A percentile compares a stretch with the other conserved stretches of the same genome.
Evolutionary conservation across 2,797 vertebrate genomes (phyloP).

Genomic region (Platalea minor): DNA sequence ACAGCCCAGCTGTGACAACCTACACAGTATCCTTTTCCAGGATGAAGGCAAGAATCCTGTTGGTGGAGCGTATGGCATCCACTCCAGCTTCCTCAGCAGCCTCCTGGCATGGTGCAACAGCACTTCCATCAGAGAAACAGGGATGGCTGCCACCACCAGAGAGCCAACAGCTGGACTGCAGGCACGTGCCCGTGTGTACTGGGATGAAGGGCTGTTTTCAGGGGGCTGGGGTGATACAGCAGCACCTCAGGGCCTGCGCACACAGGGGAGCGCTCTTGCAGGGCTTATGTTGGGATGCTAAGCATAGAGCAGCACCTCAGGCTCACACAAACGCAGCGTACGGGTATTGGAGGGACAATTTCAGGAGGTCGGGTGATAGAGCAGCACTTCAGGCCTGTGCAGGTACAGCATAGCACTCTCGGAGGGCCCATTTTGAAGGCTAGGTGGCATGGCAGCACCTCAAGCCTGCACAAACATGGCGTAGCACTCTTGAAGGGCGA

Average conservation of each 20-base stretch:
- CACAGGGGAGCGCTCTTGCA: background rate
- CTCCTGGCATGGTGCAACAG: background rate
- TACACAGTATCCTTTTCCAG: background rate
- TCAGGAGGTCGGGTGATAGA: accelerated
- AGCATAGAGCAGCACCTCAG: background rate
- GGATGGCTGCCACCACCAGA: background rate
- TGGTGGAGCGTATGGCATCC: background rate
- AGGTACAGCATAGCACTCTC: accelerated
- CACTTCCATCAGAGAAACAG: background rate
- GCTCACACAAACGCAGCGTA: accelerated
- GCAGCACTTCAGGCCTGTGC: background rate
- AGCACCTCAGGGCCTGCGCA: background rate
- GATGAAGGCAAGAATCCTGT: background rate
- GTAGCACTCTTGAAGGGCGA: accelerated
- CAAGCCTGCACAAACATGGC: accelerated
- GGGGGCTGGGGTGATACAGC: background rate
- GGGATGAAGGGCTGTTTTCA: background rate
- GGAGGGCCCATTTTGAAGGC: background rate
- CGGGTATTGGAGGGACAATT: background rate
- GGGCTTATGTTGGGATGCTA: accelerated
- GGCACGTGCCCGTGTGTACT: accelerated
- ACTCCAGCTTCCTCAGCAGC: background rate
- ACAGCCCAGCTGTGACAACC: background rate
- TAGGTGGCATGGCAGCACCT: accelerated
- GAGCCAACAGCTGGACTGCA: background rate